phyloP scores from a whole-genome alignment of 1,140 invertebrate genomes.

The Eufriesea mexicana region DNA sequence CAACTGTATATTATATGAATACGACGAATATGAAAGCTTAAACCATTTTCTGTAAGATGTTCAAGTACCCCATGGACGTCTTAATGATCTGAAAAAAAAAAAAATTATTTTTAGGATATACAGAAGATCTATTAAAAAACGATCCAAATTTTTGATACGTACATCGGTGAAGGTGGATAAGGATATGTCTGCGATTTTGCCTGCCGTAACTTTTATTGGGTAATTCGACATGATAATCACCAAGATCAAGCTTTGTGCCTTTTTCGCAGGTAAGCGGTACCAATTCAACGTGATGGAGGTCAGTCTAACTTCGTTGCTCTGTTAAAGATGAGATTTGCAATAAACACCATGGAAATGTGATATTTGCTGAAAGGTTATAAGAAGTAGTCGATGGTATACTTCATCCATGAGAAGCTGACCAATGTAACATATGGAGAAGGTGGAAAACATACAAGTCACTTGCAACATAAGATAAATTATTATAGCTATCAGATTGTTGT shows the following conservation, averaged over 20 bases:
- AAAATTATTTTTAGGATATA: background rate
- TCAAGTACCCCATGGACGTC: slow-evolving; percentile 51
- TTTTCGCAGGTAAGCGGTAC: slow-evolving; percentile 60
- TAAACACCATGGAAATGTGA: background rate
- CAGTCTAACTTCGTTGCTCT: slow-evolving; percentile 40
- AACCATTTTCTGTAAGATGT: slow-evolving; percentile 37
- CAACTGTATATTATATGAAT: background rate
- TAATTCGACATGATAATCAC: slow-evolving; percentile 61
- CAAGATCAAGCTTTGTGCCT: slow-evolving; percentile 52
- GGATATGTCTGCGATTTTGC: slow-evolving; percentile 59
- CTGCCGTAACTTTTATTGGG: slow-evolving; percentile 65
- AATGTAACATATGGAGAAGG: slow-evolving; percentile 62
- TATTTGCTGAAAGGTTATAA: background rate
- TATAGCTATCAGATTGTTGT: slow-evolving; percentile 31
- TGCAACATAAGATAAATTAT: slow-evolving; percentile 28
- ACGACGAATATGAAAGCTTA: background rate
- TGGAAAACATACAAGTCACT: slow-evolving; percentile 55
- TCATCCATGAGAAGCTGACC: slow-evolving; percentile 62
- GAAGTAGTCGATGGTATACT: slow-evolving; percentile 5
- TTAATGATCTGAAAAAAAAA: slow-evolving; percentile 39
- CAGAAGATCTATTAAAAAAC: background rate
- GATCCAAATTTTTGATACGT: background rate
- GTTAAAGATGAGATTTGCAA: background rate
- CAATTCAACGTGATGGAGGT: slow-evolving; percentile 61
- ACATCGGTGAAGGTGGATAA: slow-evolving; percentile 52